Evolutionary conservation across 2,797 vertebrate species (phyloP), one percentile per base, ranked within the genome.

Genomic region (Muscicapa comitata): DNA sequence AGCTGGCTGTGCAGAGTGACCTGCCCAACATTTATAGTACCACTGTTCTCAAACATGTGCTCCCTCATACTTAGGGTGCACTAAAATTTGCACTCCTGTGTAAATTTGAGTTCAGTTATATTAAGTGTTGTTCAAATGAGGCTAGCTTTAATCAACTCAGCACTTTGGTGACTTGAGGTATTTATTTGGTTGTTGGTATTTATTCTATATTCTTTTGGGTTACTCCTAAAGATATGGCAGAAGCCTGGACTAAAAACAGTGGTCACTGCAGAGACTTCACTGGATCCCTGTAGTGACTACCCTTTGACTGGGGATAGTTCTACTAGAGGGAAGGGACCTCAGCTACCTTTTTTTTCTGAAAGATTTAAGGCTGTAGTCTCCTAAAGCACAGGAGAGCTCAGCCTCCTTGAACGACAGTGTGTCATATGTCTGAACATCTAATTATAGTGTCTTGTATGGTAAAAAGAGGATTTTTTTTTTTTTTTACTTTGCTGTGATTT

Each of bases 21-120:
- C 37, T 71, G 67, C 11, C 25, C 45, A 26, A 33, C 33, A 67
- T 40, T 55, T 42, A 19, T 18, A 1, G 0, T 17, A 75, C 23
- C 0, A 0, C 26, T 66, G 2, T 18, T 88, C 59, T 63, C 38
- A 23, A 29, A 61, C 51, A n/a, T 3, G 13, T 31, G 38, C 15
- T 66, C 10, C 18, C 13, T 47, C 17, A 25, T 28, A 24, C 9
- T 53, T 17, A 9, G 15, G 10, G 29, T 45, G 26, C 55, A 42
- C 21, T 42, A 42, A 78, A 53, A 63, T 37, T 38, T 50, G 26
- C 10, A 14, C 15, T 79, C 19, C 38, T 26, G n/a, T 1, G 0
- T 53, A 54, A 72, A 35, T 73, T 17, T n/a, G 19, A 62, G 37
- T 48, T 76, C 29, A 70, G 8, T 17, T 85, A 14, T 13, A 18